phyloP scores from a whole-genome alignment of 2,888 invertebrate genomes.

The Crematogaster levior region DNA sequence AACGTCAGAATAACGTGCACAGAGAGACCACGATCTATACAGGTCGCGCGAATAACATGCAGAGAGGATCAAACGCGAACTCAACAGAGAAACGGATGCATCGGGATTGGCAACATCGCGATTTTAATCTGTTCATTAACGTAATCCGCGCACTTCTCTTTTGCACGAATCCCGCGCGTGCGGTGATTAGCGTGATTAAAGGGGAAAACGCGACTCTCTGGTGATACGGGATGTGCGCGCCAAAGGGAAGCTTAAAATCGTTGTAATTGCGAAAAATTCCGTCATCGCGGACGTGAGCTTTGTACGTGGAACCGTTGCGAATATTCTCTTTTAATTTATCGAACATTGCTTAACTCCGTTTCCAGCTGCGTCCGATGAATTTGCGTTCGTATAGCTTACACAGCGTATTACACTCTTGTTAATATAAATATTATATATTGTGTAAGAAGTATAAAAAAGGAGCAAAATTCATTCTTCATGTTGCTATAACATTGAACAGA shows the following conservation, averaged over 20 bases:
- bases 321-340: slow-evolving; percentile 46
- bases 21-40: background rate
- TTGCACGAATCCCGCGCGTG: slow-evolving; percentile 48
- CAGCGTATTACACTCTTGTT: background rate
- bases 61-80: slow-evolving; percentile 20
- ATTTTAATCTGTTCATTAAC: slow-evolving; percentile 75
- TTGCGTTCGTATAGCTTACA: background rate
- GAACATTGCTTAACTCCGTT: slow-evolving; percentile 25
- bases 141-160: slow-evolving; percentile 66
- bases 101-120: slow-evolving; percentile 54
- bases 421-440: slow-evolving; percentile 5
- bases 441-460: background rate
- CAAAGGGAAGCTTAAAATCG: slow-evolving; percentile 42
- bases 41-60: background rate
- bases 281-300: slow-evolving; percentile 19
- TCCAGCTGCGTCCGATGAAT: background rate
- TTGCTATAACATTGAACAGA: too few relatives aligned
- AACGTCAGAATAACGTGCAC: background rate
- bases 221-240: slow-evolving; percentile 21
- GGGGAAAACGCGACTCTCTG: slow-evolving; percentile 23
- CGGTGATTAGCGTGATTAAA: slow-evolving; percentile 54
- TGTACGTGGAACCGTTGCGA: background rate
- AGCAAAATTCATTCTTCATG: background rate
- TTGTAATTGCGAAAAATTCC: slow-evolving; percentile 49
- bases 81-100: slow-evolving; percentile 5